Evolutionary conservation across 2,888 invertebrate genomes (phyloP), one percentile per base, ranked within the genome.

Genomic region (Stomorhina lunata): DNA sequence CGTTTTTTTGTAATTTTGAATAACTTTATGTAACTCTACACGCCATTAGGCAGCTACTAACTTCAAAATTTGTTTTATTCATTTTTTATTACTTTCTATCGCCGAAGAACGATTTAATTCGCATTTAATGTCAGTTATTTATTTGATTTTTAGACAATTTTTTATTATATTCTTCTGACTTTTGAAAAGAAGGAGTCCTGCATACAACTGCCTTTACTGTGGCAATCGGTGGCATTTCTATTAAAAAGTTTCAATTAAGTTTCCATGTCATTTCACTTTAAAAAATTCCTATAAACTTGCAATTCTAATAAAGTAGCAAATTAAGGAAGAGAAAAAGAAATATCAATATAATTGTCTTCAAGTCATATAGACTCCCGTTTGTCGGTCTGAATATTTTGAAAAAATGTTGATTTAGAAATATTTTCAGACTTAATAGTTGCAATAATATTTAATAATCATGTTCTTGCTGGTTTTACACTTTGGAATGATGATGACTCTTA

Each of bases 221-320:
- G 29, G 27, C 9, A 29, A n/a, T n/a, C n/a, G n/a, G 37, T 37
- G 0, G 9, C 12, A 17, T 25, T 72, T 72, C 25, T 59, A 59
- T 37, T 72, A 15, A 59, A 66, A 59, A 59, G 59, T 72, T 72
- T 61, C 59, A 72, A 48, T 72, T 72, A 34, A 72, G 59, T 61
- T 72, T 72, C 71, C 71, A 72, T 48, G 34, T 72, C 71, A 72
- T 61, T 72, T 59, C 59, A 72, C 71, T 61, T 72, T 34, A 72
- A 48, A 57, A 59, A 45, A 25, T 20, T n/a, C n/a, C 1, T 50
- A 27, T 20, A 69, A 69, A 43, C 27, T 69, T 43, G 32, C 63
- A 63, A 63, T 5, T 66, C 15, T 25, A 50, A 50, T 40, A 15
- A n/a, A 37, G 55, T 32, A 17, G 15, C 1, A 10, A 34, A 10